A percentile compares a stretch with the other conserved stretches of the same genome.
Evolutionary conservation across 1,140 invertebrate genomes (phyloP).

Genomic region (Coptotermes formosanus): DNA sequence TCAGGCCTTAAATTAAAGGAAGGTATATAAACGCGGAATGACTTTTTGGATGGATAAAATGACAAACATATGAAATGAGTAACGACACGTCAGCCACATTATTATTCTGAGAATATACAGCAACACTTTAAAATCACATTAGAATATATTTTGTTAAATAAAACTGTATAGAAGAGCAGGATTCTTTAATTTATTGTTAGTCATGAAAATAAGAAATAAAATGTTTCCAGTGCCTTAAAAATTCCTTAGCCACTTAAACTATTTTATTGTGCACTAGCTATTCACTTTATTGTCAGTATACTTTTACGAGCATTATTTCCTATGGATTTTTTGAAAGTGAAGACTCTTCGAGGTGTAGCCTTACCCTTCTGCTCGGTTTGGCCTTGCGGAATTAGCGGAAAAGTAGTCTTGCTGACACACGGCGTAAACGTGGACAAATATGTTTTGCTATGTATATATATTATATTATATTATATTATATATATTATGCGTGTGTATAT

Average conservation of each 20-base stretch:
- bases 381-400: too few relatives aligned
- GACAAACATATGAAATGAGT: neutral
- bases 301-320: neutral
- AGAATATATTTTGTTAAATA: conserved; percentile 2
- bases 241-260: neutral
- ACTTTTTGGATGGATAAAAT: neutral
- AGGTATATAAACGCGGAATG: neutral
- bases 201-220: neutral
- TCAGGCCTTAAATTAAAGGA: neutral
- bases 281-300: neutral
- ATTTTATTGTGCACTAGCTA: neutral
- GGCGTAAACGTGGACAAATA: too few relatives aligned
- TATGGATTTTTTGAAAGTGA: too few relatives aligned
- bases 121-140: neutral
- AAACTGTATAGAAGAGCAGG: neutral
- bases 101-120: neutral
- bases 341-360: too few relatives aligned
- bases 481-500: too few relatives aligned
- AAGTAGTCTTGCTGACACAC: too few relatives aligned
- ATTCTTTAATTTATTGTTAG: neutral
- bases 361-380: too few relatives aligned
- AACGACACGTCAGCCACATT: neutral
- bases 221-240: neutral
- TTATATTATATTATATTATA: too few relatives aligned
- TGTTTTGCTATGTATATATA: too few relatives aligned